These are phyloP conservation scores for Anarrhichthys ocellatus DNA, from an alignment of 2,113 vertebrate genomes.

Conservation along the genomic window DNA sequence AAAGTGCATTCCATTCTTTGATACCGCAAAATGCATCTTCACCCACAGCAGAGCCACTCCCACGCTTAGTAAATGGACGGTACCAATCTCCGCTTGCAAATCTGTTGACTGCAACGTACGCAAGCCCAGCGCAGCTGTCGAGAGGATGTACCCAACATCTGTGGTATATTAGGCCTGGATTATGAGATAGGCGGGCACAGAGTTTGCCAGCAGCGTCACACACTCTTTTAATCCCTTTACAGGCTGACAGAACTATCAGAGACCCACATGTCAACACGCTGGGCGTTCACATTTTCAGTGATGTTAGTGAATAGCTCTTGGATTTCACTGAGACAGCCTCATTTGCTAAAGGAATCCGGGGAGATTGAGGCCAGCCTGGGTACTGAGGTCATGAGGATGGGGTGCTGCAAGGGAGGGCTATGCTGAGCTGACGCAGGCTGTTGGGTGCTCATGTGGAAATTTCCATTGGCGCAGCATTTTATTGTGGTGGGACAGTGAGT, in stretches of 20 bases:
- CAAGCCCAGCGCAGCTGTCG: background rate
- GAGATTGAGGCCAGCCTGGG: background rate
- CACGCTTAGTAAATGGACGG: background rate
- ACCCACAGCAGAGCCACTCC: background rate
- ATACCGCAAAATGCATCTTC: background rate
- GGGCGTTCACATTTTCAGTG: background rate
- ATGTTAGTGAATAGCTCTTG: background rate
- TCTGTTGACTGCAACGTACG: background rate
- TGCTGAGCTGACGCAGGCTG: conserved; percentile 51
- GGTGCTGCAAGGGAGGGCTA: conserved; percentile 21
- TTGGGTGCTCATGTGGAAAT: conserved; percentile 72
- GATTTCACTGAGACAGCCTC: background rate
- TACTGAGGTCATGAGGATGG: conserved; percentile 41
- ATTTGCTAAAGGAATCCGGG: background rate
- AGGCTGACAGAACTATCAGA: background rate
- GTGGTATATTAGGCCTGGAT: conserved; percentile 12
- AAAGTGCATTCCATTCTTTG: background rate
- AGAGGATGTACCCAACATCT: conserved; percentile 10
- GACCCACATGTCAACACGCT: background rate
- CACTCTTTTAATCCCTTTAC: conserved; percentile 25
- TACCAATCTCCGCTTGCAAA: background rate
- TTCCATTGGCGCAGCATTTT: conserved; percentile 67
- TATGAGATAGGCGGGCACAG: conserved; percentile 1
- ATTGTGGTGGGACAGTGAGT: conserved; percentile 40
- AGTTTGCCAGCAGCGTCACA: background rate